These are phyloP conservation scores for Neosilurus hyrtlii DNA, from an alignment of 2,797 vertebrate species.

Conservation along the genomic window DNA sequence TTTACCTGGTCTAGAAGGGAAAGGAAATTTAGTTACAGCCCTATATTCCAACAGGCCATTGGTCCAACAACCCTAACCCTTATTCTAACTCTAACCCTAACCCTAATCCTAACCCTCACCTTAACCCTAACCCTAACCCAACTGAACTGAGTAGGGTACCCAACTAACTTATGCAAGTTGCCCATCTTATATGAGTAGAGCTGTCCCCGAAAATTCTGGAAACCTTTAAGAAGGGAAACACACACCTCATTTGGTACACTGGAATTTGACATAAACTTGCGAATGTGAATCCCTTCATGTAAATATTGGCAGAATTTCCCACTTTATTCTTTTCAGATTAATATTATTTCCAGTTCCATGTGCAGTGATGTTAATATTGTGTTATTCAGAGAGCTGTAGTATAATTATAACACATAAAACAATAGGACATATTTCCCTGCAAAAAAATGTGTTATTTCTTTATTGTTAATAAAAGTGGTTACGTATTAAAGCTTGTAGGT, in stretches of 20 bases:
- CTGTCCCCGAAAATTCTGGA: neutral
- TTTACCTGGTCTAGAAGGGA: neutral
- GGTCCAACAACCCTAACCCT: too few relatives aligned
- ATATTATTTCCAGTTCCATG: neutral
- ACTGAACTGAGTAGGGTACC: too few relatives aligned
- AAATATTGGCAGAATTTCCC: neutral
- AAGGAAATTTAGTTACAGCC: too few relatives aligned
- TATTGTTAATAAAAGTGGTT: conserved; percentile 47
- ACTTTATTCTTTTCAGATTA: neutral
- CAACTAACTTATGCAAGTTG: too few relatives aligned
- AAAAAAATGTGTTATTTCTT: conserved; percentile 18
- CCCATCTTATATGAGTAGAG: too few relatives aligned
- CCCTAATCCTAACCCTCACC: too few relatives aligned
- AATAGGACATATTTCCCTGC: neutral
- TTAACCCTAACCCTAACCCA: too few relatives aligned
- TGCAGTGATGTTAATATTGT: too few relatives aligned
- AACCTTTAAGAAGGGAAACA: neutral
- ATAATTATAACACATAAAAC: neutral
- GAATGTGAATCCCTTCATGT: neutral
- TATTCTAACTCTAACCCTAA: too few relatives aligned
- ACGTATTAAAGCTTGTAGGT: conserved; percentile 57
- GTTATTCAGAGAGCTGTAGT: neutral
- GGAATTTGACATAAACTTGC: neutral
- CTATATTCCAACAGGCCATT: too few relatives aligned
- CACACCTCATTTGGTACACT: neutral